A percentile compares a stretch with the other conserved stretches of the same genome.
Evolutionary conservation across 2,888 invertebrate species (phyloP).

Genomic region (Phragmatobia fuliginosa): DNA sequence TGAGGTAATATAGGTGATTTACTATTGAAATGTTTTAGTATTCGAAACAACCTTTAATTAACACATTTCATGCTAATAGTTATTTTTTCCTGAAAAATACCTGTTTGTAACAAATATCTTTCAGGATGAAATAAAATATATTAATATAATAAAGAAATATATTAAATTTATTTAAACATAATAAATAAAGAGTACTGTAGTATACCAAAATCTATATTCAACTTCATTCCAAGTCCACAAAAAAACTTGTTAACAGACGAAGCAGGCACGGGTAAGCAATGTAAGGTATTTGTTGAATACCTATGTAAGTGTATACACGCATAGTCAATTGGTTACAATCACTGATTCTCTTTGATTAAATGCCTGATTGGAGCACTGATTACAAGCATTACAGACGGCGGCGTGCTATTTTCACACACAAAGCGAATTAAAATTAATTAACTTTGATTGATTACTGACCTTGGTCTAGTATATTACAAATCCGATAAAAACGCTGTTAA

Average conservation of each 20-base stretch:
- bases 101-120: too few relatives aligned
- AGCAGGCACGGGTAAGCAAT: too few relatives aligned
- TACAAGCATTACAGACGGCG: constrained; percentile 64
- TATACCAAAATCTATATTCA: neutral
- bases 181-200: neutral
- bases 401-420: constrained; percentile 59
- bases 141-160: too few relatives aligned
- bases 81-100: too few relatives aligned
- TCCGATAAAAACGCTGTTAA: neutral
- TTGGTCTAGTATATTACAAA: neutral
- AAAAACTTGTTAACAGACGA: neutral
- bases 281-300: neutral
- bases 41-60: too few relatives aligned
- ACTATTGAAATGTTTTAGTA: too few relatives aligned
- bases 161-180: neutral
- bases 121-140: too few relatives aligned
- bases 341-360: constrained; percentile 75
- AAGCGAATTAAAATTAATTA: constrained; percentile 57
- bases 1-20: too few relatives aligned
- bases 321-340: constrained; percentile 51
- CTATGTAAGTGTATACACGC: constrained; percentile 1
- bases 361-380: constrained; percentile 65
- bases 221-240: neutral
- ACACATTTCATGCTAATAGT: too few relatives aligned
- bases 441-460: constrained; percentile 16